Evolutionary conservation across 2,113 vertebrate species (phyloP).

Genomic region (Climacteris rufus): DNA sequence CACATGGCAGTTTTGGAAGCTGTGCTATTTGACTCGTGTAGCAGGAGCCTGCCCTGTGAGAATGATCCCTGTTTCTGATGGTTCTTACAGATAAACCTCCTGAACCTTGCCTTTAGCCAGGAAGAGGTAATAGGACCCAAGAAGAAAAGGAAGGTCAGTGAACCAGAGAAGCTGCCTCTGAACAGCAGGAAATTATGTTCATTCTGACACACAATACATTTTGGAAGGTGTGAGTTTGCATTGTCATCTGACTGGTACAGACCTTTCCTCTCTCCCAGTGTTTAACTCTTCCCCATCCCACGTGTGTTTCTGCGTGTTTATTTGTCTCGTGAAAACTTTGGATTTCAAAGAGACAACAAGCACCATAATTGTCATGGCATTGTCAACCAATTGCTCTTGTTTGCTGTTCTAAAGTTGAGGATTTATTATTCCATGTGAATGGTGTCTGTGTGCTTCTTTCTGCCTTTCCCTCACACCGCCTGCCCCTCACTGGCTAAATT

Average conservation of each 20-base stretch:
- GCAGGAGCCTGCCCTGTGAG: neutral
- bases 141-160: conserved; percentile 75
- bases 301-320: neutral
- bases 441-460: neutral
- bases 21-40: conserved; percentile 28
- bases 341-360: neutral
- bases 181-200: neutral
- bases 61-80: conserved; percentile 50
- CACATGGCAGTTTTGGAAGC: neutral
- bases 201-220: neutral
- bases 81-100: conserved; percentile 67
- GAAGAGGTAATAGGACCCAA: conserved; percentile 32
- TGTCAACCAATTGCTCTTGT: neutral
- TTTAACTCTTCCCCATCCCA: neutral
- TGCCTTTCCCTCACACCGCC: neutral
- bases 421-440: neutral
- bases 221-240: conserved; percentile 28
- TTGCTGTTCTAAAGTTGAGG: neutral
- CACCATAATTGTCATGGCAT: neutral
- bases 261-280: neutral
- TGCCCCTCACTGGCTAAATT: neutral
- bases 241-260: neutral
- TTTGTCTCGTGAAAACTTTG: neutral
- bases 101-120: conserved; percentile 56
- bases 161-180: conserved; percentile 47